A percentile compares a stretch with the other conserved stretches of the same genome.
phyloP scores from a whole-genome alignment of 2,888 invertebrate species.

The Spilarctia lutea region DNA sequence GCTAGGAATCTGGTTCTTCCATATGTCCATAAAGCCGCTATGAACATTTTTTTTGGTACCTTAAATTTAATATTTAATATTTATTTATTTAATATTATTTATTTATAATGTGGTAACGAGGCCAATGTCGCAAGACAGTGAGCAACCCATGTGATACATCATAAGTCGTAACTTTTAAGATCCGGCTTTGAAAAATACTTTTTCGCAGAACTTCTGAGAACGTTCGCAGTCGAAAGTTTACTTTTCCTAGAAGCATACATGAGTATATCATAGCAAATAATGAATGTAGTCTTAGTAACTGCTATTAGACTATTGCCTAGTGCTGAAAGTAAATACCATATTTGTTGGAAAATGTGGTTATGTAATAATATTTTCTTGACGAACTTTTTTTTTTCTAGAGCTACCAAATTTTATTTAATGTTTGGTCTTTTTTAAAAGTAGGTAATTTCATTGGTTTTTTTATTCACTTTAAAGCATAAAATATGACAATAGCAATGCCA shows the following conservation, averaged over 20 bases:
- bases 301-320: too few relatives aligned
- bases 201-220: slow-evolving; percentile 59
- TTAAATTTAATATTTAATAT: too few relatives aligned
- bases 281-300: neutral
- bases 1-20: neutral
- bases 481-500: too few relatives aligned
- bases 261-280: too few relatives aligned
- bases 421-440: neutral
- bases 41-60: too few relatives aligned
- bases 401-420: neutral
- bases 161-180: slow-evolving; percentile 56
- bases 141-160: slow-evolving; percentile 54
- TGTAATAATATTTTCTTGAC: too few relatives aligned
- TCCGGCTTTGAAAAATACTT: slow-evolving; percentile 71
- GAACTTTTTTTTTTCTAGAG: neutral
- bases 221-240: neutral
- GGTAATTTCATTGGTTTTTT: neutral
- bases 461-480: too few relatives aligned
- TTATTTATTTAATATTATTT: too few relatives aligned
- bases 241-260: neutral
- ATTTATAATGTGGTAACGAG: slow-evolving; percentile 40
- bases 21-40: too few relatives aligned
- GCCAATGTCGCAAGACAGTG: slow-evolving; percentile 63
- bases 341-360: too few relatives aligned
- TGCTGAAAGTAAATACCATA: too few relatives aligned